Evolutionary conservation across 2,797 vertebrate genomes (phyloP).

Genomic region (Cossypha heuglini): DNA sequence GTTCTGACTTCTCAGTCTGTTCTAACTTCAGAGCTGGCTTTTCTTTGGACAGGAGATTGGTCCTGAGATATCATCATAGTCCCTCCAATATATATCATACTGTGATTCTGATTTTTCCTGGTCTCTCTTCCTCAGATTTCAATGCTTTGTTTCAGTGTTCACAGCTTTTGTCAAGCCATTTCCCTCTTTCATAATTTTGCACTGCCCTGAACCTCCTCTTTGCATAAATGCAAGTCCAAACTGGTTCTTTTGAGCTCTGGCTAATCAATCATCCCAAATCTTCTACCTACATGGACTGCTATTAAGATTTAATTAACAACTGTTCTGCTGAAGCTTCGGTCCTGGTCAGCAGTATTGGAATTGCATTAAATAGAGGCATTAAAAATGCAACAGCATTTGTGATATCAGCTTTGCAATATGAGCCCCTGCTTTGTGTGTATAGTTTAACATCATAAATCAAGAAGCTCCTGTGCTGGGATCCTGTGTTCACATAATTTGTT

Average conservation of each 20-base stretch:
- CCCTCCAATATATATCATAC: neutral
- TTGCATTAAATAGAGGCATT: slow-evolving; percentile 34
- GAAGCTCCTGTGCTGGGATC: neutral
- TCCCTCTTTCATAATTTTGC: neutral
- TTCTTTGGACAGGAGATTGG: neutral
- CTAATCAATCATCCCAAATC: slow-evolving; percentile 37
- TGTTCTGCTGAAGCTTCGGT: neutral
- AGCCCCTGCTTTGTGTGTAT: neutral
- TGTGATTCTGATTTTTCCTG: neutral
- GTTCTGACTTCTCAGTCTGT: neutral
- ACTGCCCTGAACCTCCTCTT: neutral
- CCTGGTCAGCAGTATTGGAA: slow-evolving; percentile 27
- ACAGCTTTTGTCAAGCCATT: neutral
- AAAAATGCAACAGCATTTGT: slow-evolving; percentile 20
- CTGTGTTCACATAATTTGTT: neutral
- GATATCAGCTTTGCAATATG: neutral
- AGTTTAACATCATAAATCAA: neutral
- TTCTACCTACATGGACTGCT: neutral
- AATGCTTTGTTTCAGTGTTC: neutral
- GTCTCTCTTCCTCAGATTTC: neutral
- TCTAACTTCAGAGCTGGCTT: neutral
- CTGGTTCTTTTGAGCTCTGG: neutral
- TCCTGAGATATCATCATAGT: neutral
- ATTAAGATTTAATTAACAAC: slow-evolving; percentile 55
- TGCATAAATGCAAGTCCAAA: neutral